Conservation (phyloP, 2,797 vertebrate genomes). For the Ibycter americanus region DNA sequence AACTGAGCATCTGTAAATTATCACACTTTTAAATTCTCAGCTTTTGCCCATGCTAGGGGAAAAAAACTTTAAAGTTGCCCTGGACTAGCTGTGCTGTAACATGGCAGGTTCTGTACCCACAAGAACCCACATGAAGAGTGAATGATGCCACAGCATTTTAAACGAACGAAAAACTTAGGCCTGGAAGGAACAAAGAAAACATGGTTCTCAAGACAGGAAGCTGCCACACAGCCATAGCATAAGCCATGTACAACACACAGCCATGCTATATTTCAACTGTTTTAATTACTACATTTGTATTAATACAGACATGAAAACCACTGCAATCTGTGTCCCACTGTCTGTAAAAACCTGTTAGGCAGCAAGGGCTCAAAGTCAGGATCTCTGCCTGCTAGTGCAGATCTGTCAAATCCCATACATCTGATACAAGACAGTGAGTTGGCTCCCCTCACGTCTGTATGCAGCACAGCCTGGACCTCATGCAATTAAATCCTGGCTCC, state of each 20-base stretch:
- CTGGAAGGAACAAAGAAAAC: background rate
- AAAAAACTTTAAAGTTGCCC: background rate
- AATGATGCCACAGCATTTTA: background rate
- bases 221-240: background rate
- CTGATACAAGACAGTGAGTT: background rate
- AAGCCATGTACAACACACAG: background rate
- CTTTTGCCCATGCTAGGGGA: background rate
- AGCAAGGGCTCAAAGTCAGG: background rate
- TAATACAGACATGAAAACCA: background rate
- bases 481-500: background rate
- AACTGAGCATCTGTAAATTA: background rate
- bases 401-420: background rate
- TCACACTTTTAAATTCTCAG: background rate
- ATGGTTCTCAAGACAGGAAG: background rate
- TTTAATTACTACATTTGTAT: background rate
- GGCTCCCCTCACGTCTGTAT: background rate
- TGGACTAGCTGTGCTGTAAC: background rate
- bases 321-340: background rate
- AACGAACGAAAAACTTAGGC: background rate
- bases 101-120: background rate
- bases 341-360: background rate
- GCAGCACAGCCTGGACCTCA: background rate
- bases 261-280: background rate
- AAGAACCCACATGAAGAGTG: background rate
- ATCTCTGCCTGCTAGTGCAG: background rate